Evolutionary conservation across 2,113 vertebrate species (phyloP).

Genomic region (Misgurnus mizolepis): DNA sequence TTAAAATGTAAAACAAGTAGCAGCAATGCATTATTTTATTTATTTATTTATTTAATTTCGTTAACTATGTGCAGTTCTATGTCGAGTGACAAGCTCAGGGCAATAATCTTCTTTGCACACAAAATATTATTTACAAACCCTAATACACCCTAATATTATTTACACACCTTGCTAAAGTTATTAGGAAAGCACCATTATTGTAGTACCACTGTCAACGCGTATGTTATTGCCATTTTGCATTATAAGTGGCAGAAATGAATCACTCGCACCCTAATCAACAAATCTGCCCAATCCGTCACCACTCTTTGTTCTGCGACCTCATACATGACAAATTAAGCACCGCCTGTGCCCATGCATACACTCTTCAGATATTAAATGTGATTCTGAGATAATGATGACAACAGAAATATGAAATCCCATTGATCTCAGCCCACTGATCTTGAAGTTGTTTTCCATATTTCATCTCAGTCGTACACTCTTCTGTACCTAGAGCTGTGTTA

Average conservation of each 20-base stretch:
- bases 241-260: not conserved
- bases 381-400: slow-evolving; percentile 29
- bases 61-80: too few relatives aligned
- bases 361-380: slow-evolving; percentile 28
- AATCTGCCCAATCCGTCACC: not conserved
- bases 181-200: too few relatives aligned
- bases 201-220: too few relatives aligned
- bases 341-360: not conserved
- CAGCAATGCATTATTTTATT: too few relatives aligned
- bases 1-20: too few relatives aligned
- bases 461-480: slow-evolving; percentile 7
- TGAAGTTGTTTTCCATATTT: slow-evolving; percentile 13
- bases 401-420: slow-evolving; percentile 35
- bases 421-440: slow-evolving; percentile 32
- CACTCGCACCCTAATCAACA: not conserved
- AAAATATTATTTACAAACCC: too few relatives aligned
- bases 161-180: too few relatives aligned
- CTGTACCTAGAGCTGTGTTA: slow-evolving; percentile 35
- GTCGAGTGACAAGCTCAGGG: too few relatives aligned
- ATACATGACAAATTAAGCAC: not conserved
- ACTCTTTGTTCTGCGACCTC: not conserved
- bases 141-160: too few relatives aligned
- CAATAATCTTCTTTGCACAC: too few relatives aligned
- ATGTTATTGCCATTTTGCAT: too few relatives aligned
- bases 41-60: too few relatives aligned